These are phyloP conservation scores for Archilochus colubris DNA, from an alignment of 2,113 vertebrate genomes.

Conservation along the genomic window DNA sequence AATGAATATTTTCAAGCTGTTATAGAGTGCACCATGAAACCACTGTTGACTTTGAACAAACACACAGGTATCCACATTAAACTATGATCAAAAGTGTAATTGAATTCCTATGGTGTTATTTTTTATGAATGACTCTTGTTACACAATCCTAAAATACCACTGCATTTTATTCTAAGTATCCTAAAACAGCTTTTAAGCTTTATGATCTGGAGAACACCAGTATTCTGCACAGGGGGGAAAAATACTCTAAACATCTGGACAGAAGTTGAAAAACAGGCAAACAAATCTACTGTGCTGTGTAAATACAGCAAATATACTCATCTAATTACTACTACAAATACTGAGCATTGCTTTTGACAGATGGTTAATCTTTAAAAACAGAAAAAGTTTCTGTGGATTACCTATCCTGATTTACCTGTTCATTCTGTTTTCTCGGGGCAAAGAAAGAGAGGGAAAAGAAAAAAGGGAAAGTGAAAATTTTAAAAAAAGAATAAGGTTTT, in stretches of 20 bases:
- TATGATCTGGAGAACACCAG: background rate
- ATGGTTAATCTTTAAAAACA: slow-evolving; percentile 48
- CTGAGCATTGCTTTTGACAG: slow-evolving; percentile 34
- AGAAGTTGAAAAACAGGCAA: slow-evolving; percentile 15
- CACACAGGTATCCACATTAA: background rate
- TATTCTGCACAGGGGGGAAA: background rate
- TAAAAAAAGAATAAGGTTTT: background rate
- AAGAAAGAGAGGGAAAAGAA: background rate
- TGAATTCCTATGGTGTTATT: background rate
- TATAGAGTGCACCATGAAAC: background rate
- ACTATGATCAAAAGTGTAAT: background rate
- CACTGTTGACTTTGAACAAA: background rate
- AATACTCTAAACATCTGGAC: background rate
- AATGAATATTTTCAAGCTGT: background rate
- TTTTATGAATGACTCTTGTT: background rate
- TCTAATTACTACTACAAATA: slow-evolving; percentile 29
- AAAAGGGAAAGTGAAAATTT: background rate
- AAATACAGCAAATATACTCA: slow-evolving; percentile 10
- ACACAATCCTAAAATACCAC: background rate
- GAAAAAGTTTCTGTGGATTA: slow-evolving; percentile 31
- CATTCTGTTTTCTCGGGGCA: slow-evolving; percentile 1
- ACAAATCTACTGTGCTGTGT: background rate
- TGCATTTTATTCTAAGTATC: background rate
- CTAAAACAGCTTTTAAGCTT: slow-evolving; percentile 28
- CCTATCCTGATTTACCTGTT: slow-evolving; percentile 27